Base-by-base conservation (phyloP, 1,140 invertebrate species). In the Procambarus clarkii region DNA sequence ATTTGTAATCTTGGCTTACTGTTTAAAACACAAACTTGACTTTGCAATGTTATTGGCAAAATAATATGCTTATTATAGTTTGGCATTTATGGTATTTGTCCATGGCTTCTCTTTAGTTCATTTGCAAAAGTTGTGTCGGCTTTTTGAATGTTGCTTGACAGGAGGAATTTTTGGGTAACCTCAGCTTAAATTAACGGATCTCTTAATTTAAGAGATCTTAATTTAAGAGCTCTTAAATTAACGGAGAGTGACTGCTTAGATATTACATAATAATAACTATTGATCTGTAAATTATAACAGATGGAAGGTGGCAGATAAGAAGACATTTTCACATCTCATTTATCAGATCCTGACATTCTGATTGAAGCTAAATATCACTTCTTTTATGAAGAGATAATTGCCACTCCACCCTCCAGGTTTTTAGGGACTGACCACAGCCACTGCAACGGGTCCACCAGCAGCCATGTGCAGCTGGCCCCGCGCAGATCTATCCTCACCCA, bases 381-480 rank as follows among this genome's bases (percentile, higher is more conserved):
- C 69, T 74, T 74, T 74, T 74, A 74, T 74, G 69, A 74, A 74
- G 69, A 74, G 69, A 74, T 74, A 86, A 86, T 50, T 86, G 83
- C 71, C 83, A 86, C 78, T 81, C 54, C 95, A 90, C 94, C 94
- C 93, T 96, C 95, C 60, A 94, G 95, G 77, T 79, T 80, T 45
- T 91, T 88, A 78, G 86, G 86, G 76, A 86, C 81, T 54, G 96
- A 97, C 93, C 96, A 97, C 93, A 95, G 95, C 9, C 95, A 96
- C 92, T 97, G 96, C 94, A 98, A 97, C 94, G 97, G 96, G 34
- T 92, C 88, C 54, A 90, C 83, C 71, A 86, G 87, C 86, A 90
- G 83, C 87, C 86, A 84, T 80, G 92, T 83, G 86, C 83, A 89
- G 81, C 71, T 85, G 78, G 92, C 82, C 71, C 92, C 92, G 46